Evolutionary conservation across 2,888 invertebrate species (phyloP).

Genomic region (Beris morrisii): DNA sequence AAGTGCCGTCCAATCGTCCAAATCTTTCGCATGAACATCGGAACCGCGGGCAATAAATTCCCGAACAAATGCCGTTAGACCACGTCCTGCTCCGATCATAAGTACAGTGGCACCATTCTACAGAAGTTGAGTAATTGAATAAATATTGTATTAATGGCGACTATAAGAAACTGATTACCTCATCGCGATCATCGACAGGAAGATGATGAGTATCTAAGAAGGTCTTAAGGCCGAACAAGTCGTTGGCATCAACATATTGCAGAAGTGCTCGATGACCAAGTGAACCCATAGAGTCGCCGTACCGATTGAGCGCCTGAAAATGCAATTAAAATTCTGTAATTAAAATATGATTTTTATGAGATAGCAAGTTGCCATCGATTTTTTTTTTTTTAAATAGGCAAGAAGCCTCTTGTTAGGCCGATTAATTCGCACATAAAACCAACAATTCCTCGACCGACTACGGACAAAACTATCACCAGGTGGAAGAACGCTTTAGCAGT

Average conservation of each 20-base stretch:
- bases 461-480: too few species aligned
- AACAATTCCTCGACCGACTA: too few species aligned
- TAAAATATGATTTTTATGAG: too few species aligned
- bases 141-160: constrained; percentile 25
- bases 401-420: too few species aligned
- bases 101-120: constrained; percentile 93
- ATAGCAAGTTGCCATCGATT: too few species aligned
- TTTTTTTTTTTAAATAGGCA: too few species aligned
- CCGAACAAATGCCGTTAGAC: constrained; percentile 79
- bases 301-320: constrained; percentile 77
- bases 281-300: constrained; percentile 88
- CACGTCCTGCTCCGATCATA: constrained; percentile 87
- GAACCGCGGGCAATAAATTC: constrained; percentile 87
- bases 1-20: constrained; percentile 91
- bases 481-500: too few species aligned
- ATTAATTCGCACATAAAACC: too few species aligned
- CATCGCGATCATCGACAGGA: constrained; percentile 84
- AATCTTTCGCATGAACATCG: constrained; percentile 88
- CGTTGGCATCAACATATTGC: constrained; percentile 79
- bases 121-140: constrained; percentile 12
- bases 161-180: constrained; percentile 60
- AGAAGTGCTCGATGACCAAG: constrained; percentile 81
- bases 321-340: constrained; percentile 18
- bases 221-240: constrained; percentile 75
- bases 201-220: constrained; percentile 82